These are phyloP conservation scores for Malurus alboscapulatus DNA, from an alignment of 2,113 vertebrate species.

Conservation along the genomic window DNA sequence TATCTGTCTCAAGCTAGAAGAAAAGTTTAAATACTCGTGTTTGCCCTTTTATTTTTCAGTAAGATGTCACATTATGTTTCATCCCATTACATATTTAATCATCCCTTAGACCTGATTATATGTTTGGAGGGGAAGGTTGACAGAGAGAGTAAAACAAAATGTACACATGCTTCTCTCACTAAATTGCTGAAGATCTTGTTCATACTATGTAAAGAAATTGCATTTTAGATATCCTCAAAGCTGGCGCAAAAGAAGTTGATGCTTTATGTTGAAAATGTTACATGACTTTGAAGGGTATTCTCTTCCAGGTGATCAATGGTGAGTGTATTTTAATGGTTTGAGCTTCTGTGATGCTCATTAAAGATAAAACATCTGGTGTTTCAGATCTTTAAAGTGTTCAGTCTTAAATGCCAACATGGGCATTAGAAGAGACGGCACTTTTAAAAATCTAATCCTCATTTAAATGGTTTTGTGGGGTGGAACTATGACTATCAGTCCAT, in stretches of 20 bases:
- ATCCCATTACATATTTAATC: constrained; percentile 14
- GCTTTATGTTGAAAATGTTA: background rate
- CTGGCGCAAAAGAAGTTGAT: background rate
- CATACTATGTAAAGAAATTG: background rate
- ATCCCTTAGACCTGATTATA: background rate
- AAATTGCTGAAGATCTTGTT: background rate
- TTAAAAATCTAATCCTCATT: background rate
- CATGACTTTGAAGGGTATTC: background rate
- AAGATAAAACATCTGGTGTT: background rate
- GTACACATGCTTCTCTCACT: background rate
- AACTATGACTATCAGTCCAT: background rate
- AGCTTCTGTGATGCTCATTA: background rate
- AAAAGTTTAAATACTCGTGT: constrained; percentile 20
- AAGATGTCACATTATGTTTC: background rate
- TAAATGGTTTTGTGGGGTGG: background rate
- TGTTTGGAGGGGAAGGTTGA: background rate
- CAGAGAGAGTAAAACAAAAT: background rate
- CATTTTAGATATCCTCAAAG: background rate
- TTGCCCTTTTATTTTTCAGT: constrained; percentile 16
- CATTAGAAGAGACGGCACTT: background rate
- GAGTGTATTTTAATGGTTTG: background rate
- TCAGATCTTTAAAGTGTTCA: background rate
- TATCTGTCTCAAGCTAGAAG: background rate
- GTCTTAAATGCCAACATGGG: background rate
- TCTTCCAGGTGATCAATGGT: background rate